phyloP scores from a whole-genome alignment of 23 tunicate species.

The Styela clava region DNA sequence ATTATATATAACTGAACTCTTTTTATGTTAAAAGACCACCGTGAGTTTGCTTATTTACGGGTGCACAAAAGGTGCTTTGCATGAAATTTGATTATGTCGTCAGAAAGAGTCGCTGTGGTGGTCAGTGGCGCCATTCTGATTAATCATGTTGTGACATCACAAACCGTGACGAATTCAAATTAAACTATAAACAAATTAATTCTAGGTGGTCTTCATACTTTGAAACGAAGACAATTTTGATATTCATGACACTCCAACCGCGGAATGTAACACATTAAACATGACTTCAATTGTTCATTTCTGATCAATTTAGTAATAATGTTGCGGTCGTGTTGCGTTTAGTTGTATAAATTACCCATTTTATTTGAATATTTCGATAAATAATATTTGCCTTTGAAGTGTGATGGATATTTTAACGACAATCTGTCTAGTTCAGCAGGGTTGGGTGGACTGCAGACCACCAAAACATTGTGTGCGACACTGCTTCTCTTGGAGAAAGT shows the following conservation, averaged over 20 bases:
- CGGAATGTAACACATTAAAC: background rate
- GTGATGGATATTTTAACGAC: no score
- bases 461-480: no score
- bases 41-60: background rate
- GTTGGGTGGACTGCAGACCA: no score
- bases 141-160: background rate
- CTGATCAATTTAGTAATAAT: no score
- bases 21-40: background rate
- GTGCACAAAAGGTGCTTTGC: background rate
- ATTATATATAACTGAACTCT: no score
- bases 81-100: slow-evolving; percentile 21
- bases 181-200: background rate
- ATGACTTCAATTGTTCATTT: no score
- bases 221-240: background rate
- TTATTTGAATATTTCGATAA: no score
- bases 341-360: no score
- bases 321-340: no score
- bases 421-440: no score
- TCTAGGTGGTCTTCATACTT: background rate
- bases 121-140: slow-evolving; percentile 25
- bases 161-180: background rate
- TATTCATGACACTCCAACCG: background rate
- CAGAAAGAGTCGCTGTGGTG: slow-evolving; percentile 6
- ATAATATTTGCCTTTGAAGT: no score
- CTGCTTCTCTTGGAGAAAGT: no score